These are phyloP conservation scores for Volucella zonaria DNA, from an alignment of 2,888 invertebrate genomes.

Conservation along the genomic window DNA sequence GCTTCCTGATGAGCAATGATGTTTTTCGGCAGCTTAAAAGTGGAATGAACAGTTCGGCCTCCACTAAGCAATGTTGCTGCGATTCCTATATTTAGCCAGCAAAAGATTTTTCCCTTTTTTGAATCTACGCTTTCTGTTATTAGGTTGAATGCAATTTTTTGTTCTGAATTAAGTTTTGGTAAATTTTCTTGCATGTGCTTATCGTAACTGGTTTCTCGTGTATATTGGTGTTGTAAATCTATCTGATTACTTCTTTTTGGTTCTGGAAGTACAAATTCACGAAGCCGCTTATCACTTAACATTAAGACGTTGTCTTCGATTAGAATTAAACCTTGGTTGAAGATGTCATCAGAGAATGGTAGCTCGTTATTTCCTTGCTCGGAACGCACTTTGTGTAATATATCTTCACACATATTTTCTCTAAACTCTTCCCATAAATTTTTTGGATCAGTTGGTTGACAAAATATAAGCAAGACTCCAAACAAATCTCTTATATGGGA, in stretches of 20 bases:
- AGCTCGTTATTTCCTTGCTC: conserved; percentile 3
- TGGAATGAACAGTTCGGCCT: neutral
- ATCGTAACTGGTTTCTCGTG: no score
- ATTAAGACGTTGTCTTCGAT: neutral
- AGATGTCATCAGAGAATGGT: neutral
- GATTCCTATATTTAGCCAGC: neutral
- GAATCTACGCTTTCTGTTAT: neutral
- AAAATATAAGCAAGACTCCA: neutral
- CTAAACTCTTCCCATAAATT: neutral
- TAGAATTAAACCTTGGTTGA: neutral
- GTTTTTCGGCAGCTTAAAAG: no score
- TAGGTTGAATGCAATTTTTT: neutral
- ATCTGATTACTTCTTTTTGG: neutral
- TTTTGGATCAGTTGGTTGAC: neutral
- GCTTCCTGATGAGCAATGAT: neutral
- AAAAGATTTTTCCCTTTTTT: neutral
- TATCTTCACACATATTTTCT: neutral
- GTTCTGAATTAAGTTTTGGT: neutral
- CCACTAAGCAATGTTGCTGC: neutral
- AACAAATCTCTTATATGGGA: no score
- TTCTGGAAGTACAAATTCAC: neutral
- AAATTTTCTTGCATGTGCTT: no score
- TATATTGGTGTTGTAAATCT: neutral
- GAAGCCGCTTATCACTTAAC: neutral
- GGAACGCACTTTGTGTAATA: neutral